Conservation (phyloP, 2,113 vertebrate species). For the Anarrhichthys ocellatus region DNA sequence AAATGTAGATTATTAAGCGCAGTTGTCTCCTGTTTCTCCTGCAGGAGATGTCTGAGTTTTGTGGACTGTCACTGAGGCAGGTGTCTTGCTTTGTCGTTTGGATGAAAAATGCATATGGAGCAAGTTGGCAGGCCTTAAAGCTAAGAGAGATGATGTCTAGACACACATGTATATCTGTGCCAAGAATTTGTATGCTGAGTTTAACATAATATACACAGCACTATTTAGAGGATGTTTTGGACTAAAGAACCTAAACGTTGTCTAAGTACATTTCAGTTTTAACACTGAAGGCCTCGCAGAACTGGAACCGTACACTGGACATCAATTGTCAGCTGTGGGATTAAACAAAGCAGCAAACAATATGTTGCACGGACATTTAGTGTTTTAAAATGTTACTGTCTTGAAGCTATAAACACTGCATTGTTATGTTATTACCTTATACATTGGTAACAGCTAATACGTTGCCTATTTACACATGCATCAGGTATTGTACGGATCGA, state of each 20-base stretch:
- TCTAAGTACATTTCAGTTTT: not conserved
- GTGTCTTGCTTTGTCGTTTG: conserved; percentile 35
- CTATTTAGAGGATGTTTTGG: not conserved
- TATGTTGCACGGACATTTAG: not conserved
- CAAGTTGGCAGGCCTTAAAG: conserved; percentile 26
- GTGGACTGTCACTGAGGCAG: conserved; percentile 47
- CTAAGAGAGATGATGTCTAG: conserved; percentile 18
- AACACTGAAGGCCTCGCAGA: not conserved
- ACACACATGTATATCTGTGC: conserved; percentile 1
- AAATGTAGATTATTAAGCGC: conserved; percentile 62
- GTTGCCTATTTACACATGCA: not conserved
- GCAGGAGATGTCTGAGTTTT: conserved; percentile 41
- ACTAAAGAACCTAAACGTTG: not conserved
- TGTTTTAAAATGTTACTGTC: not conserved
- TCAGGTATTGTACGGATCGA: no score
- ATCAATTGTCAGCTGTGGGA: not conserved
- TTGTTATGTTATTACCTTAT: no score
- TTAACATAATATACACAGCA: conserved; percentile 14
- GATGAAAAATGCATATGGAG: conserved; percentile 36
- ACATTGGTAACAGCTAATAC: no score
- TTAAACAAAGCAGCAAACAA: not conserved
- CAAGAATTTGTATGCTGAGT: conserved; percentile 1
- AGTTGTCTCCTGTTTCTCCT: conserved; percentile 48
- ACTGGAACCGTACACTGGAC: not conserved
- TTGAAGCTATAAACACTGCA: no score